These are phyloP conservation scores for Magallana gigas DNA, from an alignment of 1,140 invertebrate species.

Conservation along the genomic window DNA sequence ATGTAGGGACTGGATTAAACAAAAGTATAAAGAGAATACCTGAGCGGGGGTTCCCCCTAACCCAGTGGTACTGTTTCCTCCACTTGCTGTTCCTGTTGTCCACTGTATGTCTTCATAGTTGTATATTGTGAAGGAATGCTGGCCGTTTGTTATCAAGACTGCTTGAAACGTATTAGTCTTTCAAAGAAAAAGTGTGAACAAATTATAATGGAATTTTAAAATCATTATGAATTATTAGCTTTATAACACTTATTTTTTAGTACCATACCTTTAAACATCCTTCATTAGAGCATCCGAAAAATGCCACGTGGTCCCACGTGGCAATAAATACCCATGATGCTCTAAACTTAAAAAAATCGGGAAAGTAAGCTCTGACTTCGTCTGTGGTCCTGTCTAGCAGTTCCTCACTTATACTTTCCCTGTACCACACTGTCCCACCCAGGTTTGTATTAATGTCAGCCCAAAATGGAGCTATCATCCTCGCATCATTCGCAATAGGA, in stretches of 20 bases:
- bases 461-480: slow-evolving; percentile 67
- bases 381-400: slow-evolving; percentile 53
- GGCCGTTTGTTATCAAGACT: slow-evolving; percentile 72
- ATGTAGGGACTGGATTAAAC: too few relatives aligned
- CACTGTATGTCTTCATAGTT: slow-evolving; percentile 75
- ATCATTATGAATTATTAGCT: too few relatives aligned
- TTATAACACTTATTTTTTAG: too few relatives aligned
- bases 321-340: slow-evolving; percentile 69
- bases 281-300: slow-evolving; percentile 50
- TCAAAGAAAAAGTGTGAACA: neutral
- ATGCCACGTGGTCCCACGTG: slow-evolving; percentile 70
- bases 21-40: slow-evolving; percentile 47
- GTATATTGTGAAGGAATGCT: slow-evolving; percentile 72
- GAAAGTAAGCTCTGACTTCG: slow-evolving; percentile 60
- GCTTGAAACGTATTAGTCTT: slow-evolving; percentile 78
- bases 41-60: slow-evolving; percentile 68
- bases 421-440: slow-evolving; percentile 65
- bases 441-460: slow-evolving; percentile 64
- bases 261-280: slow-evolving; percentile 15
- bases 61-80: slow-evolving; percentile 63
- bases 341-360: slow-evolving; percentile 55
- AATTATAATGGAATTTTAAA: neutral
- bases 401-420: slow-evolving; percentile 46
- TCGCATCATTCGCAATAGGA: slow-evolving; percentile 53
- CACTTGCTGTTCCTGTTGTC: slow-evolving; percentile 75